Conservation (phyloP, 2,113 vertebrate species). For the Hemiprocne comata region DNA sequence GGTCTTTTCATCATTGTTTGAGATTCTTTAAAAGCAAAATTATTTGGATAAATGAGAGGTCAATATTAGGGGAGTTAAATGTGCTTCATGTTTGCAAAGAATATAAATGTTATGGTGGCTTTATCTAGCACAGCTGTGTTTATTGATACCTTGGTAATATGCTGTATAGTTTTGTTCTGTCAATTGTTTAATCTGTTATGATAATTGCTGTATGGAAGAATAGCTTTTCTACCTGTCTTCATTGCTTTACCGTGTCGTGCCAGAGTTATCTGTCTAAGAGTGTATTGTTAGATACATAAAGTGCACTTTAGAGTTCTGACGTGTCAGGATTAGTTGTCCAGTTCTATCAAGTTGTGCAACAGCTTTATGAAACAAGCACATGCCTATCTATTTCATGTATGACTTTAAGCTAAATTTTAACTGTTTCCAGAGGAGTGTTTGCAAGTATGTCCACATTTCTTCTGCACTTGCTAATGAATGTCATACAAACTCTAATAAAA, state of each 20-base stretch:
- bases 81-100: not conserved
- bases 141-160: not conserved
- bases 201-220: not conserved
- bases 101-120: not conserved
- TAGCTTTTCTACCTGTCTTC: not conserved
- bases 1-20: not conserved
- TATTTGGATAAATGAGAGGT: not conserved
- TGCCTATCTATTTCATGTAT: not conserved
- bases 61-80: not conserved
- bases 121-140: not conserved
- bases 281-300: not conserved
- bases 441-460: not conserved
- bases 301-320: not conserved
- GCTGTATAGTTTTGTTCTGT: not conserved
- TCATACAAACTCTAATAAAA: not conserved
- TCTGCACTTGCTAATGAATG: not conserved
- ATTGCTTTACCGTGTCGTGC: not conserved
- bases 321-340: conserved; percentile 1
- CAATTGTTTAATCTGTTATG: not conserved
- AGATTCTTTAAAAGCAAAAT: not conserved
- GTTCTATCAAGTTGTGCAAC: conserved; percentile 27
- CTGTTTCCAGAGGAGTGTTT: not conserved
- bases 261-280: not conserved
- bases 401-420: conserved; percentile 31
- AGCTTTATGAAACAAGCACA: not conserved